These are phyloP conservation scores for Melieria omissa DNA, from an alignment of 2,888 invertebrate species.

Conservation along the genomic window DNA sequence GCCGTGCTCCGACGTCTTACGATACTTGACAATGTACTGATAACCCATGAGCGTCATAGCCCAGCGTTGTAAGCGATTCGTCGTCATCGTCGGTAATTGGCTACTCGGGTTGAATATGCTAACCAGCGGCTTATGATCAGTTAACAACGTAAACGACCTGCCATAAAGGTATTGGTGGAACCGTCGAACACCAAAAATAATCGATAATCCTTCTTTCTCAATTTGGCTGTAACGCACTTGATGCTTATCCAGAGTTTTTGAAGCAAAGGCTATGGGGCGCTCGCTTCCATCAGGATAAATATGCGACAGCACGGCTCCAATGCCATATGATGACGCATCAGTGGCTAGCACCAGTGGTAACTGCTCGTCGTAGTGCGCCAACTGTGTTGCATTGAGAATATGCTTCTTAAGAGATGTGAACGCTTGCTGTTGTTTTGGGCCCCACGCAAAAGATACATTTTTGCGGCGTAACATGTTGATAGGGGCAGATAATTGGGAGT, in stretches of 20 bases:
- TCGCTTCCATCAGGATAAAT: slow-evolving; percentile 55
- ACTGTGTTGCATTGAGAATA: slow-evolving; percentile 28
- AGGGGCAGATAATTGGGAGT: slow-evolving; percentile 14
- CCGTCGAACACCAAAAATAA: slow-evolving; percentile 35
- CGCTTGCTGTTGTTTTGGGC: slow-evolving; percentile 17
- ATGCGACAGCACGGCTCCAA: slow-evolving; percentile 30
- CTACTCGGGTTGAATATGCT: slow-evolving; percentile 38
- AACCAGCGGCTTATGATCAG: slow-evolving; percentile 41
- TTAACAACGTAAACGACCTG: slow-evolving; percentile 37
- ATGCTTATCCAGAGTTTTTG: slow-evolving; percentile 33
- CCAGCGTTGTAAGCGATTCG: no score
- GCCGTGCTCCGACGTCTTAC: no score
- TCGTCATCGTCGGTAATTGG: no score
- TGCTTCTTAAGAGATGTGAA: slow-evolving; percentile 28
- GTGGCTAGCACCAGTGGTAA: slow-evolving; percentile 17
- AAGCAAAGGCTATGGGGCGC: slow-evolving; percentile 53
- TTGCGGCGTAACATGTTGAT: slow-evolving; percentile 36
- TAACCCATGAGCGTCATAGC: no score
- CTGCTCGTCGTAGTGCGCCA: slow-evolving; percentile 23
- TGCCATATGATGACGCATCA: slow-evolving; percentile 27
- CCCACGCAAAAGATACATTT: slow-evolving; percentile 35
- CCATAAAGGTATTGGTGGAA: slow-evolving; percentile 43
- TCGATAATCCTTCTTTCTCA: slow-evolving; percentile 41
- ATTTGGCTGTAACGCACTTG: slow-evolving; percentile 40
- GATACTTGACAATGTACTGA: no score